Evolutionary conservation across 2,113 vertebrate species (phyloP), one percentile per base, ranked within the genome.

Genomic region (Pedionomus torquatus): DNA sequence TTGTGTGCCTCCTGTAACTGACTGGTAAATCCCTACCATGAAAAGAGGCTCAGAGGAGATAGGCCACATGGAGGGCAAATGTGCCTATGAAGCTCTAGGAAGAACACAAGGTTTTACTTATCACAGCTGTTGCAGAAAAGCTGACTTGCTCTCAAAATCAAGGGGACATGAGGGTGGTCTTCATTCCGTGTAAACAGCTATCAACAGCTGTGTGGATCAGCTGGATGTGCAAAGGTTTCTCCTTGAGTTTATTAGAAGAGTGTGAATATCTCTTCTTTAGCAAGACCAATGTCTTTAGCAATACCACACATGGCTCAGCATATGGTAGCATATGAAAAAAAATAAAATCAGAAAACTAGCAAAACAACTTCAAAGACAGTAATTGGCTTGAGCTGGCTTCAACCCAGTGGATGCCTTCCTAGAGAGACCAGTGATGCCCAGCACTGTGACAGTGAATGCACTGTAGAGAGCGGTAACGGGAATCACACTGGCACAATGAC

Each of bases 371-470:
- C 26, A 68, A 66, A 75, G 61, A 4, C 1, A 76, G 37, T 15
- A 26, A 39, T 9, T 6, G 46, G 21, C 10, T 41, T 33, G 41
- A 79, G n/a, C n/a, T 68, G 60, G 41, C 31, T 58, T 46, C 24
- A 58, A 39, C 9, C 28, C 43, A 10, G 30, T 1, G 4, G 13
- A 65, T 46, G 21, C 8, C 20, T 11, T 77, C 33, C 43, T 13
- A 44, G 37, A 0, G 0, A 51, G 24, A 46, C 24, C 9, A 13
- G 30, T 43, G 49, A 46, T 2, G 3, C 13, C 19, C 37, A 51
- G 16, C 19, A 51, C 2, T 39, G 48, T 74, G 24, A 35, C 25
- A 66, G 20, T 11, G 13, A 79, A 23, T 3, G 0, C 21, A 8
- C 26, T 28, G 51, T 1, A 41, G 49, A 41, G 17, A 43, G 39